Evolutionary conservation across 1,140 invertebrate species (phyloP).

Genomic region (Callitettix versicolor): DNA sequence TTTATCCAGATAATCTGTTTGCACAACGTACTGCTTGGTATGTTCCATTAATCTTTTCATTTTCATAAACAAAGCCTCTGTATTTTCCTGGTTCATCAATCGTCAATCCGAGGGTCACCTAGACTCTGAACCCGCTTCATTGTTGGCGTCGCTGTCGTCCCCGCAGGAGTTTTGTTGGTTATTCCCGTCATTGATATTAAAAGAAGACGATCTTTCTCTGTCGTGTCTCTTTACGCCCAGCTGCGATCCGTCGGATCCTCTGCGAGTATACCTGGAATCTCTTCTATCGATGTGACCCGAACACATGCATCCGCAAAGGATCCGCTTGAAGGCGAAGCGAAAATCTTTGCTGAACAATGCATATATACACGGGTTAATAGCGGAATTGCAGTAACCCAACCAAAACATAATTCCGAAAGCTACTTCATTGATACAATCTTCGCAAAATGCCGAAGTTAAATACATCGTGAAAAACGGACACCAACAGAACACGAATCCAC

Average conservation of each 20-base stretch:
- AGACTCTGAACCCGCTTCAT: slow-evolving; percentile 36
- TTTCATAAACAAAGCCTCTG: too few species aligned
- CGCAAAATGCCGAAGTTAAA: slow-evolving; percentile 71
- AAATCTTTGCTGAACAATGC: slow-evolving; percentile 88
- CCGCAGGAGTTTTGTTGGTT: slow-evolving; percentile 30
- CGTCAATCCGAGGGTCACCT: slow-evolving; percentile 41
- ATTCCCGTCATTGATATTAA: slow-evolving; percentile 22
- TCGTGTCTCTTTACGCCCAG: slow-evolving; percentile 24
- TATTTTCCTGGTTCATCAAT: slow-evolving; percentile 27
- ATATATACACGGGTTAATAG: slow-evolving; percentile 87
- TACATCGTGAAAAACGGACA: slow-evolving; percentile 92
- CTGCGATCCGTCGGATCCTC: slow-evolving; percentile 56
- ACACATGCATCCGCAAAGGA: slow-evolving; percentile 76
- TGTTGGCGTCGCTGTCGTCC: slow-evolving; percentile 41
- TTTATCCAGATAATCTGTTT: too few species aligned
- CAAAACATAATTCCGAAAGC: slow-evolving; percentile 89
- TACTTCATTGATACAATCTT: slow-evolving; percentile 63
- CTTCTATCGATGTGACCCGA: slow-evolving; percentile 15
- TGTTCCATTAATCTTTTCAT: too few species aligned
- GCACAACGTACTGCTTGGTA: too few species aligned
- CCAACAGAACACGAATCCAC: slow-evolving; percentile 89
- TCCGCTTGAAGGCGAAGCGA: slow-evolving; percentile 81
- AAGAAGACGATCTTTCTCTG: slow-evolving; percentile 29
- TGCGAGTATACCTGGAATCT: slow-evolving; percentile 30
- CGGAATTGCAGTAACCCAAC: slow-evolving; percentile 94